phyloP scores from a whole-genome alignment of 2,888 invertebrate species.

The Scaptomyza reducta region DNA sequence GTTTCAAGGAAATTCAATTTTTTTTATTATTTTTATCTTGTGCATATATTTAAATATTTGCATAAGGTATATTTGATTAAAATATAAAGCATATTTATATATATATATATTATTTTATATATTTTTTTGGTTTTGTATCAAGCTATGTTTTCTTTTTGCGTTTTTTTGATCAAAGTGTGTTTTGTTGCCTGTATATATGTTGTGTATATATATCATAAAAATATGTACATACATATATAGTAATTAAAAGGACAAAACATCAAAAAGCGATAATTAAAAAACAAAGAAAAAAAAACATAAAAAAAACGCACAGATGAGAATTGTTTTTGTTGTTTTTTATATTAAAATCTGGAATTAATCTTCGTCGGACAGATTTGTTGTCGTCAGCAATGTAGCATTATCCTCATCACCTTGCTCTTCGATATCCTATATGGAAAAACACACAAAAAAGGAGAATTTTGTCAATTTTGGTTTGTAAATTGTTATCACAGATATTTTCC shows the following conservation, averaged over 20 bases:
- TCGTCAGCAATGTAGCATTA: constrained; percentile 82
- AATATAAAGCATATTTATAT: constrained; percentile 16
- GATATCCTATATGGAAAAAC: constrained; percentile 67
- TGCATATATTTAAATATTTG: constrained; percentile 25
- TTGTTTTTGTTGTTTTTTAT: not conserved
- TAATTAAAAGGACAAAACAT: constrained; percentile 24
- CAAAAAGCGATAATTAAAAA: constrained; percentile 40
- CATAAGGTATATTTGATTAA: constrained; percentile 27
- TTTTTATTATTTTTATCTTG: no score
- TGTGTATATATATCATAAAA: constrained; percentile 44
- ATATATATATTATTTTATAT: no score
- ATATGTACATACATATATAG: constrained; percentile 47
- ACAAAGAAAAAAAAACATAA: constrained; percentile 17
- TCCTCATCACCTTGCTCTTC: constrained; percentile 82
- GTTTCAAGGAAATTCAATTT: no score
- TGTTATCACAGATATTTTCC: not conserved
- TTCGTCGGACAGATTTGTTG: constrained; percentile 82
- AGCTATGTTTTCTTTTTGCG: constrained; percentile 12
- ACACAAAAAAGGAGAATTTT: constrained; percentile 1
- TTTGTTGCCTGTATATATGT: constrained; percentile 48
- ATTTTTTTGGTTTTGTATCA: constrained; percentile 9
- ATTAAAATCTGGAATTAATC: constrained; percentile 67
- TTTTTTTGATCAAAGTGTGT: constrained; percentile 23
- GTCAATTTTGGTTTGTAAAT: not conserved
- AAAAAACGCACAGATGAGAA: constrained; percentile 31